Evolutionary conservation across 2,113 vertebrate genomes (phyloP), one percentile per base, ranked within the genome.

Genomic region (Cyanoramphus novaezelandiae): DNA sequence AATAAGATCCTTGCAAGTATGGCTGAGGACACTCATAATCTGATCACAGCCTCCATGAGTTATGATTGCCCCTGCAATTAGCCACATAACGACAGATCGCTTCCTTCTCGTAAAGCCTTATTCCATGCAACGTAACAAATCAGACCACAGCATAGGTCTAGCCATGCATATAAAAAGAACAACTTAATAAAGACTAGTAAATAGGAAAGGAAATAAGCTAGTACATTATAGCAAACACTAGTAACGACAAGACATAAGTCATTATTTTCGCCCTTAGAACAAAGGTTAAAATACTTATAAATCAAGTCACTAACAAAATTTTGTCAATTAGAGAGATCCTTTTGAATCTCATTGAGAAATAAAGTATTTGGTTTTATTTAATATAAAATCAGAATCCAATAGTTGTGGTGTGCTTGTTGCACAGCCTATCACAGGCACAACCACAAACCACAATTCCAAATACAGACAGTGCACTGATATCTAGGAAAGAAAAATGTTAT

Each of bases 371-470:
- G 12, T 80, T 95, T 89, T 64, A 68, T 71, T 93, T 92, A 39
- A 39, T 28, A 39, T 6, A 72, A 91, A 97, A 68, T 41, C 47
- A 57, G 17, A 89, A 83, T 20, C 62, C 14, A 75, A 17, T 55
- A 46, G 14, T 16, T 47, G n/a, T 46, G 28, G 6, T 41, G 93
- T 92, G 14, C 23, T 41, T 84, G 43, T 86, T 27, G 41, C n/a
- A 70, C 37, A 81, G 67, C 41, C 53, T 96, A 91, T 90, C 63
- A 87, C 35, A 88, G 79, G 65, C 49, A 93, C 13, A 90, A 79
- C 41, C 60, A 60, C 35, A 95, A 83, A 95, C 87, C 78, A 86
- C 57, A 95, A 97, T 93, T 94, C 55, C 46, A 95, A 95, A 92
- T 35, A 81, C 18, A 82, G 39, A 92, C 74, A 90, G 79, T 64